A percentile compares a stretch with the other conserved stretches of the same genome.
Conservation (phyloP, 2,888 invertebrate genomes). For the Chrysomela aeneicollis region DNA sequence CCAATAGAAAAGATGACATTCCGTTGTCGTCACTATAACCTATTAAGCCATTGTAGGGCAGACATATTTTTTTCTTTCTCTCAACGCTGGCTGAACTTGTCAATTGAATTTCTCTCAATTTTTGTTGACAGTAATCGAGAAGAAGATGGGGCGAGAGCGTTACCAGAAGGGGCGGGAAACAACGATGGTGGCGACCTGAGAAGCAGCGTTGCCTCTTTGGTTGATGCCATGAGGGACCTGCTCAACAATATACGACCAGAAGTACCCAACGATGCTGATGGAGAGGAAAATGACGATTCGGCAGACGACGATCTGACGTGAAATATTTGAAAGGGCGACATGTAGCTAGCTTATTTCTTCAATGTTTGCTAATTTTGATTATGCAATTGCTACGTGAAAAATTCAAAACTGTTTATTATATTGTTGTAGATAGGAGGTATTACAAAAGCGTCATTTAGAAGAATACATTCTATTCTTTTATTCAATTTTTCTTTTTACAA, state of each 20-base stretch:
- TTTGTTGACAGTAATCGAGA: slow-evolving; percentile 38
- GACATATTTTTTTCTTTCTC: too few species aligned
- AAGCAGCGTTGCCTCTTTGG: slow-evolving; percentile 70
- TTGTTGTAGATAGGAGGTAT: background rate
- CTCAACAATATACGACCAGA: slow-evolving; percentile 72
- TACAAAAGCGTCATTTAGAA: background rate
- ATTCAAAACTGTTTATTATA: too few species aligned
- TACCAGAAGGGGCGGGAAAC: slow-evolving; percentile 55
- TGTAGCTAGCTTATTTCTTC: slow-evolving; percentile 30
- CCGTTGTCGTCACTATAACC: too few species aligned
- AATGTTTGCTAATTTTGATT: slow-evolving; percentile 41
- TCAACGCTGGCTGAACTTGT: too few species aligned
- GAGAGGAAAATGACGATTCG: slow-evolving; percentile 64
- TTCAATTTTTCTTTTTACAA: slow-evolving; percentile 1
- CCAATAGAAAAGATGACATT: too few species aligned
- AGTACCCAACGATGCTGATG: slow-evolving; percentile 64
- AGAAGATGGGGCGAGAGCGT: slow-evolving; percentile 56
- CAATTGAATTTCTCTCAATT: too few species aligned
- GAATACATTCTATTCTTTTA: slow-evolving; percentile 10
- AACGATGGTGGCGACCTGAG: slow-evolving; percentile 64
- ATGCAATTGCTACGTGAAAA: slow-evolving; percentile 26
- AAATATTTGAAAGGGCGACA: slow-evolving; percentile 24
- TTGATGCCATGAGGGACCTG: slow-evolving; percentile 78
- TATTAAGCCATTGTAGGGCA: too few species aligned
- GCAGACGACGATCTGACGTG: slow-evolving; percentile 60